phyloP scores from a whole-genome alignment of 2,113 vertebrate species.

The Pteronura brasiliensis region DNA sequence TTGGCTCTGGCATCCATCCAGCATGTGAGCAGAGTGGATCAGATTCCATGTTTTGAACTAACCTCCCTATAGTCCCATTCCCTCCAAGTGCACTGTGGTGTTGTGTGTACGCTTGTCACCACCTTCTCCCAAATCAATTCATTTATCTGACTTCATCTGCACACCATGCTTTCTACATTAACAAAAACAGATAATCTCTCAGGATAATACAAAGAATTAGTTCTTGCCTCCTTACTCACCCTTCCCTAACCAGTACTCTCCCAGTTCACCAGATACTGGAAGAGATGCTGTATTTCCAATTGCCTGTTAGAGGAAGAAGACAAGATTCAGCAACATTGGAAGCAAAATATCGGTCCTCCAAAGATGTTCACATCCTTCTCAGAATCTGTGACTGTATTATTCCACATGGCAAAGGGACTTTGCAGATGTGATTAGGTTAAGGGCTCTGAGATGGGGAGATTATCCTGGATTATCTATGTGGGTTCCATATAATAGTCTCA shows the following conservation, averaged over 20 bases:
- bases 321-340: not conserved
- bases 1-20: not conserved
- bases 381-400: not conserved
- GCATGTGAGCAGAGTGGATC: not conserved
- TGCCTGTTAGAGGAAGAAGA: not conserved
- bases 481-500: not conserved
- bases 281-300: not conserved
- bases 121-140: not conserved
- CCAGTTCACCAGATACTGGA: not conserved
- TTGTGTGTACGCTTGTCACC: not conserved
- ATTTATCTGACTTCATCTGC: not conserved
- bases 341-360: not conserved
- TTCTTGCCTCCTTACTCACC: not conserved
- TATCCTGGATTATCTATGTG: not conserved
- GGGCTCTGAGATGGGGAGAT: not conserved
- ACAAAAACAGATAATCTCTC: not conserved
- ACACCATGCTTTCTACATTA: not conserved
- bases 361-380: not conserved
- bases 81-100: not conserved
- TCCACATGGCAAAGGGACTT: not conserved
- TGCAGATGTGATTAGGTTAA: not conserved
- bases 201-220: not conserved
- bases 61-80: not conserved
- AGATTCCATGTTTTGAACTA: not conserved
- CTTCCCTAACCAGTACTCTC: not conserved